Base-by-base conservation (phyloP, 1,140 invertebrate genomes). In the Trachymyrmex septentrionalis region DNA sequence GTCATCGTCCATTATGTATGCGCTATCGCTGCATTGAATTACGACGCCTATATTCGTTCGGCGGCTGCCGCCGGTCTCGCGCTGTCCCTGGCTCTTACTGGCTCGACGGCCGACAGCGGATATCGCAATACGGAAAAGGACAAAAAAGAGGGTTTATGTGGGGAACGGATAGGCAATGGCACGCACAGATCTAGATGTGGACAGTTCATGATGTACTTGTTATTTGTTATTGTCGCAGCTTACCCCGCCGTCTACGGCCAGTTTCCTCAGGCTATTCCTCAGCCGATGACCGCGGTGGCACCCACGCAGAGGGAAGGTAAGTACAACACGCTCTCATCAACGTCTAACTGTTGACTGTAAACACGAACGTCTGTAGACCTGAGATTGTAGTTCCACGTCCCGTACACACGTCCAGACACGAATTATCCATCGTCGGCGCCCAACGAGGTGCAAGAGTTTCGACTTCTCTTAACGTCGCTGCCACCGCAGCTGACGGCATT, bases 231-330 rank as follows among this genome's bases (percentile, higher is more conserved):
- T 96, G 95, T 97, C 96, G 96, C 98, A 97, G 98, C 98, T 96
- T 99, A 98, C 96, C 98, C 98, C 95, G 97, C 98, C 95, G 98
- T 99, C 94, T 99, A 99, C 96, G 97, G 98, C 94, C 98, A 99
- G 97, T 98, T 98, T 96, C 98, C 98, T 96, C 98, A 99, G 97
- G 98, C 98, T 93, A 97, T 99, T 93, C 97, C 98, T 93, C 98
- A 98, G 95, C 98, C 98, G 95, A 97, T 98, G 96, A 97, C 98
- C 92, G 97, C 98, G 92, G 97, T 98, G 95, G 97, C 98, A 92
- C 97, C 98, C 85, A 97, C 97, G 94, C 98, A 98, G 96, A 98
- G 98, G 97, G 98, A 99, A 98, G 98, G 98, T 98, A 98, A 98
- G 97, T 96, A 92, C 92, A 91, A 86, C 89, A 92, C 90, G 89